Conservation (phyloP, 2,888 invertebrate genomes). For the Orthonychiurus folsomi region DNA sequence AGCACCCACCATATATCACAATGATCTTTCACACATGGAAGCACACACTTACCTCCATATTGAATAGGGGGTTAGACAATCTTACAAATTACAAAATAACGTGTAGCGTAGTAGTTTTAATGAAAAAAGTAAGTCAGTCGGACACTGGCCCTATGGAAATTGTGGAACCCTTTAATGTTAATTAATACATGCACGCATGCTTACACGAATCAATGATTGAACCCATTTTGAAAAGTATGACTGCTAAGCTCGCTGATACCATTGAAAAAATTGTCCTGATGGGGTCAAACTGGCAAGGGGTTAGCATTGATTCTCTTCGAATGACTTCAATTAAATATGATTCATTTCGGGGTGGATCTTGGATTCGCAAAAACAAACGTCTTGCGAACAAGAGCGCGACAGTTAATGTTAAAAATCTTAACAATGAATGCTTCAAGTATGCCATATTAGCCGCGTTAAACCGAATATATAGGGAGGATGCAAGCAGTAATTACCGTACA, state of each 20-base stretch:
- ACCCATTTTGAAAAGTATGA: background rate
- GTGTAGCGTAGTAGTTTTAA: too few species aligned
- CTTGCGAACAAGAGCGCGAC: background rate
- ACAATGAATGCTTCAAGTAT: background rate
- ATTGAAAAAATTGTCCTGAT: background rate
- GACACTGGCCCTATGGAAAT: too few species aligned
- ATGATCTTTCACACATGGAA: too few species aligned
- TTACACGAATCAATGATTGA: background rate
- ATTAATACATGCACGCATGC: background rate
- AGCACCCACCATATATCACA: too few species aligned
- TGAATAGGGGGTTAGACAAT: too few species aligned
- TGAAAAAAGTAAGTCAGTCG: too few species aligned
- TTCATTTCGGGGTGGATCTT: background rate
- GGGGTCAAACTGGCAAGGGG: background rate
- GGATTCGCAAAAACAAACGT: background rate
- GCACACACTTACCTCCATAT: too few species aligned
- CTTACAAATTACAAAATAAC: too few species aligned
- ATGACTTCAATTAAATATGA: background rate
- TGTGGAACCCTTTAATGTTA: background rate
- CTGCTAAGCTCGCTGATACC: background rate
- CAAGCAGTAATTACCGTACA: background rate
- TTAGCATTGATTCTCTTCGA: background rate
- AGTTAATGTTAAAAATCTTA: background rate
- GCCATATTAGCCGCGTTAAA: background rate
- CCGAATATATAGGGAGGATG: background rate